These are phyloP conservation scores for Tetranychus cinnabarinus DNA, from an alignment of 1,140 invertebrate genomes.

Conservation along the genomic window DNA sequence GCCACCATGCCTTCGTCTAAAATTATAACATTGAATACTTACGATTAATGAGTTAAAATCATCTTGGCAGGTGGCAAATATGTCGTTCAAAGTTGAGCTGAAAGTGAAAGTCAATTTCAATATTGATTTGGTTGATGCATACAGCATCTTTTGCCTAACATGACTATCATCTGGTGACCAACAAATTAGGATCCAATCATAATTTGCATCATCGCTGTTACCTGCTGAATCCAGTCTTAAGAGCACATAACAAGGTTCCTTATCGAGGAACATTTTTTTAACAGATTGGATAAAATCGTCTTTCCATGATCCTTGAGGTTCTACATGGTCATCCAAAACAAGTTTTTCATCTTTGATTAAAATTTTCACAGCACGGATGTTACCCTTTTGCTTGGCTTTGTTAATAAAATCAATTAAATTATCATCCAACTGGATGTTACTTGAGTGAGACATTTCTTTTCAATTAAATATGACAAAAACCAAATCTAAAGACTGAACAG, in stretches of 20 bases:
- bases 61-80: conserved; percentile 55
- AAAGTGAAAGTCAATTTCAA: conserved; percentile 86
- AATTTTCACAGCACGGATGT: conserved; percentile 8
- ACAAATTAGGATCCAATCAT: conserved; percentile 49
- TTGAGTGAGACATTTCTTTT: conserved; percentile 43
- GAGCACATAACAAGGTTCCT: conserved; percentile 77
- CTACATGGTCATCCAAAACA: background rate
- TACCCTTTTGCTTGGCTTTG: conserved; percentile 1
- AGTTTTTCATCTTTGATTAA: conserved; percentile 6
- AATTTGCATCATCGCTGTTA: conserved; percentile 26
- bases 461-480: too few relatives aligned
- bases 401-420: conserved; percentile 6
- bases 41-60: conserved; percentile 15
- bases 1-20: too few relatives aligned
- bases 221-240: conserved; percentile 60
- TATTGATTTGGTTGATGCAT: conserved; percentile 93
- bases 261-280: conserved; percentile 45
- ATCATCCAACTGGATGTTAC: conserved; percentile 34
- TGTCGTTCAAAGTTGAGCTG: conserved; percentile 66
- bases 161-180: conserved; percentile 78
- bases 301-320: conserved; percentile 5
- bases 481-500: too few relatives aligned
- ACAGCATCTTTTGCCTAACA: conserved; percentile 89
- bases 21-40: background rate
- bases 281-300: conserved; percentile 42